Conservation (phyloP, 1,140 invertebrate genomes). For the Phortica variegata region DNA sequence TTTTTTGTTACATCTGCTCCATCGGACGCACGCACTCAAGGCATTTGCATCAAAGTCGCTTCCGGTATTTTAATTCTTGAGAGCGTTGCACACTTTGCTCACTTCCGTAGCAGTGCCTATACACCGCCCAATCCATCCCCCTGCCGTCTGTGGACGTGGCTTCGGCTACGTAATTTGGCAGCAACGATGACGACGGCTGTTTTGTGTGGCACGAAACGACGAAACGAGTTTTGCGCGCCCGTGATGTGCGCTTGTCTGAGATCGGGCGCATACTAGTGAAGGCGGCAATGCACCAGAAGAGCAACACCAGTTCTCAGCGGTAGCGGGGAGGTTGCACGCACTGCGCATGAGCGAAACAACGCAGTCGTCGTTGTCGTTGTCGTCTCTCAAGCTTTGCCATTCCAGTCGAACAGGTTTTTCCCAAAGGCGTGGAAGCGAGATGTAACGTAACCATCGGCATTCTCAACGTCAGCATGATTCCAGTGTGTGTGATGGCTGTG, state of each 20-base stretch:
- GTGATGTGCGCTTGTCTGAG: conserved; percentile 50
- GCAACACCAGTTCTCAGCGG: conserved; percentile 5
- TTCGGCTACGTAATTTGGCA: not conserved
- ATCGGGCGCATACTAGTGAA: conserved; percentile 56
- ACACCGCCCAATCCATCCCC: conserved; percentile 11
- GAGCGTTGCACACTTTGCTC: too few species aligned
- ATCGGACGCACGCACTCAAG: conserved; percentile 18
- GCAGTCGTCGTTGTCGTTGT: too few species aligned
- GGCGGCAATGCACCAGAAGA: conserved; percentile 23
- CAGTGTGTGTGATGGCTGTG: too few species aligned
- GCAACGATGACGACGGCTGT: conserved; percentile 4
- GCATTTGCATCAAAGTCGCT: conserved; percentile 9
- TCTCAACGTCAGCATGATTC: too few species aligned
- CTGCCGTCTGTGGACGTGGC: not conserved
- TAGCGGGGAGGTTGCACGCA: conserved; percentile 24
- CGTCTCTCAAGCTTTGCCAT: too few species aligned
- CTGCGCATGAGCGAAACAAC: conserved; percentile 19
- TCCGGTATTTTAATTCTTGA: not conserved
- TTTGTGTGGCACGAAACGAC: not conserved
- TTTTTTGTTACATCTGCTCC: too few species aligned
- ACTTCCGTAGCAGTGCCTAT: too few species aligned
- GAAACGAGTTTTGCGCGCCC: conserved; percentile 35
- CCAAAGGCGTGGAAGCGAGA: conserved; percentile 25
- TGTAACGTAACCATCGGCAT: not conserved
- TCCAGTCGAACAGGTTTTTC: conserved; percentile 36